Percentiles rank a stretch among this genome's conserved stretches.
Conservation (phyloP, 2,888 invertebrate genomes). For the Drosophila parthenogenetica region DNA sequence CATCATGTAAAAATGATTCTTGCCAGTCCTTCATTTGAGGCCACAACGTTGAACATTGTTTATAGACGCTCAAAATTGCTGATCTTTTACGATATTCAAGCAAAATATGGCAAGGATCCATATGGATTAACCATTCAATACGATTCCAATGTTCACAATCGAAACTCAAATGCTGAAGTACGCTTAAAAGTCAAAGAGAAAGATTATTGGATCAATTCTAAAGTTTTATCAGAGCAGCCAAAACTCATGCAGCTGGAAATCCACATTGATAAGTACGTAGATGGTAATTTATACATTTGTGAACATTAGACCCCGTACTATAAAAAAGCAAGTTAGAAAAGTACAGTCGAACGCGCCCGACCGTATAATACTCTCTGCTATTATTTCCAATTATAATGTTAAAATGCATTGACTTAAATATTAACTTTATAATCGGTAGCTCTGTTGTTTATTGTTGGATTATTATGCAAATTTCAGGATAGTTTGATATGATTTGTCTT, state of each 20-base stretch:
- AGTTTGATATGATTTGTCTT: no score
- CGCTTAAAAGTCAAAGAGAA: slow-evolving; percentile 87
- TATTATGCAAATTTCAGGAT: no score
- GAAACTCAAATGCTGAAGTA: slow-evolving; percentile 88
- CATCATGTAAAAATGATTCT: slow-evolving; percentile 90
- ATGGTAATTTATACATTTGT: not conserved
- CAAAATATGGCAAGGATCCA: slow-evolving; percentile 87
- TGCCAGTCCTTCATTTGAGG: slow-evolving; percentile 90
- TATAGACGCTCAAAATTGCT: slow-evolving; percentile 90
- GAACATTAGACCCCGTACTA: no score
- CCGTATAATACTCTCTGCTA: no score
- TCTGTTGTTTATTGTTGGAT: no score
- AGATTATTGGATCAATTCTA: slow-evolving; percentile 89
- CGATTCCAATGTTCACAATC: slow-evolving; percentile 87
- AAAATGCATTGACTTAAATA: no score
- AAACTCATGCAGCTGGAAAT: slow-evolving; percentile 89
- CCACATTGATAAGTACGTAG: slow-evolving; percentile 91
- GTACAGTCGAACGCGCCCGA: no score
- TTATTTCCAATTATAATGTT: no score
- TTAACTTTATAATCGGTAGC: no score
- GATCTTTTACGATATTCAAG: slow-evolving; percentile 89
- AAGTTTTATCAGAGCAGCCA: slow-evolving; percentile 88
- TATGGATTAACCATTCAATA: slow-evolving; percentile 90
- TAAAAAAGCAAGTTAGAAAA: no score
- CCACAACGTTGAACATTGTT: slow-evolving; percentile 88